Evolutionary conservation across 2,888 invertebrate species (phyloP).

Genomic region (Acanthosoma haemorrhoidale): DNA sequence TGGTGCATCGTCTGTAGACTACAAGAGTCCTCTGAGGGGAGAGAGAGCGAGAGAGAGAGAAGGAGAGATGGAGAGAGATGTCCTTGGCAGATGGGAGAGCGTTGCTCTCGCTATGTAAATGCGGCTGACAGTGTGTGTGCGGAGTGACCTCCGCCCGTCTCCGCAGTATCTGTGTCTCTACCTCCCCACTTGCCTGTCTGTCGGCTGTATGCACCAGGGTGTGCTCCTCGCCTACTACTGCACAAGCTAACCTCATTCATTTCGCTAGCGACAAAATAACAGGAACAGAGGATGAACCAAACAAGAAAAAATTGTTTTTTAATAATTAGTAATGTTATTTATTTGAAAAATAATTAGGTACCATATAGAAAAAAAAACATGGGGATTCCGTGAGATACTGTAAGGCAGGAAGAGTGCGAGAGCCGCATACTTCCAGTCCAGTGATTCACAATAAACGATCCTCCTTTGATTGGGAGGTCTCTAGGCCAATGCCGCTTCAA

Average conservation of each 20-base stretch:
- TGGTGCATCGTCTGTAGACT: no score
- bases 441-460: no score
- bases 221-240: no score
- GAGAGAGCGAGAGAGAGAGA: no score
- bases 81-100: neutral
- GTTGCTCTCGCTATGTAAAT: constrained; percentile 1
- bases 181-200: no score
- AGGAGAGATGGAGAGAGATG: neutral
- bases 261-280: neutral
- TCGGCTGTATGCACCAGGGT: no score
- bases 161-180: neutral
- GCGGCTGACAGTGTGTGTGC: neutral
- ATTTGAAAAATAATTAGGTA: neutral
- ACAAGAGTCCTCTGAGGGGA: neutral
- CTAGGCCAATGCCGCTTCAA: no score
- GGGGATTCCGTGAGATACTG: no score
- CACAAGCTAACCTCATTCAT: no score
- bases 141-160: neutral
- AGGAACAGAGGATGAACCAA: neutral
- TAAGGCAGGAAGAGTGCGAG: no score
- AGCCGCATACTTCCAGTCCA: no score
- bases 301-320: neutral
- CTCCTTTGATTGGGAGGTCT: no score
- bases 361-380: neutral
- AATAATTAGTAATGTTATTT: neutral